Evolutionary conservation across 1,140 invertebrate species (phyloP).

Genomic region (Hypsibius dujardini): DNA sequence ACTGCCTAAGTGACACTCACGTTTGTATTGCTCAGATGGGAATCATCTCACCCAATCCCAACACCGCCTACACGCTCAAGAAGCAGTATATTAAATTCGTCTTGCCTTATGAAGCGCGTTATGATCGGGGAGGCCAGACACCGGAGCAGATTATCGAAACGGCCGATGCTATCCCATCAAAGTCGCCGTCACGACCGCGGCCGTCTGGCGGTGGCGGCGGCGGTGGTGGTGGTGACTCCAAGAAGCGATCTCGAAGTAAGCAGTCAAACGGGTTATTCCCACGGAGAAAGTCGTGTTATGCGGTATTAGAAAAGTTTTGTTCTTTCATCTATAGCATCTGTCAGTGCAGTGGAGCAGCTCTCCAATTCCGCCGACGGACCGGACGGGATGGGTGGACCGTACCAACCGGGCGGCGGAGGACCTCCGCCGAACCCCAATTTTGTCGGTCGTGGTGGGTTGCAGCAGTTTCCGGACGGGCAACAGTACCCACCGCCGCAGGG

Average conservation of each 20-base stretch:
- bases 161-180: constrained; percentile 33
- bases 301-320: background rate
- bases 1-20: no score
- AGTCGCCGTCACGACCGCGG: background rate
- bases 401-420: background rate
- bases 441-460: no score
- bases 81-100: constrained; percentile 96
- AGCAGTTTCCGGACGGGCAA: no score
- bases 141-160: constrained; percentile 84
- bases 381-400: constrained; percentile 2
- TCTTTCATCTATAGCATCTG: background rate
- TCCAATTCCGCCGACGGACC: background rate
- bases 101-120: constrained; percentile 84
- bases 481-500: no score
- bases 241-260: background rate
- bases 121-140: constrained; percentile 84
- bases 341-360: no score
- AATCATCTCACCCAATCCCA: constrained; percentile 73
- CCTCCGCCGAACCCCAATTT: no score
- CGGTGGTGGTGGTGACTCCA: no score
- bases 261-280: background rate
- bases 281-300: background rate
- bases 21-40: constrained; percentile 45
- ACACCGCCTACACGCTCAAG: constrained; percentile 81
- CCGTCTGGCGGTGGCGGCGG: constrained; percentile 10